A percentile compares a stretch with the other conserved stretches of the same genome.
phyloP scores from a whole-genome alignment of 2,113 vertebrate genomes.

The Chaetorhynchus papuensis region DNA sequence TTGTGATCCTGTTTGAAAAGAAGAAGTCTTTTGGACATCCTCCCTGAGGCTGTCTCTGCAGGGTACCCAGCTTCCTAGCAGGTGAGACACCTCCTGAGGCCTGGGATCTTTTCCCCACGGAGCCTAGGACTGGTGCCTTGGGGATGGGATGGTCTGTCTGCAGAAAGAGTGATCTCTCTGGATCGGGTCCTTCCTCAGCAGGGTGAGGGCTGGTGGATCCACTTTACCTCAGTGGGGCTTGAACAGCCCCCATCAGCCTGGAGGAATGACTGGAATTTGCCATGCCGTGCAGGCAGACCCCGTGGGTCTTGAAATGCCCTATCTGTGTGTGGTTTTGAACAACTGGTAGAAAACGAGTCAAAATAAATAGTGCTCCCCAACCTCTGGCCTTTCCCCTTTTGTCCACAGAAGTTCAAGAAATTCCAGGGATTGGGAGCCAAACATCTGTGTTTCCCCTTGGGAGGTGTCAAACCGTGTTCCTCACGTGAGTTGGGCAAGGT shows the following conservation, averaged over 20 bases:
- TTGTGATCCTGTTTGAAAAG: background rate
- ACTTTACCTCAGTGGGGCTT: background rate
- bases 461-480: background rate
- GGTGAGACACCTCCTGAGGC: background rate
- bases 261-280: constrained; percentile 57
- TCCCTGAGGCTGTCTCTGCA: background rate
- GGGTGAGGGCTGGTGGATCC: background rate
- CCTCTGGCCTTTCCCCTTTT: constrained; percentile 32
- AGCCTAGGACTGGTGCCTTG: fast-evolving
- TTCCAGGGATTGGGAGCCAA: background rate
- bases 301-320: background rate
- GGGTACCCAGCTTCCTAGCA: fast-evolving
- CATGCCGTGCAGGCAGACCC: background rate
- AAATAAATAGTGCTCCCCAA: constrained; percentile 20
- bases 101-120: background rate
- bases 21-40: background rate
- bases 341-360: background rate
- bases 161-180: background rate
- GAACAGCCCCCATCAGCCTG: background rate
- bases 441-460: background rate
- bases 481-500: fast-evolving
- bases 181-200: background rate
- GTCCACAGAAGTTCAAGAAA: constrained; percentile 35
- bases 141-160: background rate
- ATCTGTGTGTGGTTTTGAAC: background rate